Evolutionary conservation across 2,113 vertebrate species (phyloP), one percentile per base, ranked within the genome.

Genomic region (Alectura lathami): DNA sequence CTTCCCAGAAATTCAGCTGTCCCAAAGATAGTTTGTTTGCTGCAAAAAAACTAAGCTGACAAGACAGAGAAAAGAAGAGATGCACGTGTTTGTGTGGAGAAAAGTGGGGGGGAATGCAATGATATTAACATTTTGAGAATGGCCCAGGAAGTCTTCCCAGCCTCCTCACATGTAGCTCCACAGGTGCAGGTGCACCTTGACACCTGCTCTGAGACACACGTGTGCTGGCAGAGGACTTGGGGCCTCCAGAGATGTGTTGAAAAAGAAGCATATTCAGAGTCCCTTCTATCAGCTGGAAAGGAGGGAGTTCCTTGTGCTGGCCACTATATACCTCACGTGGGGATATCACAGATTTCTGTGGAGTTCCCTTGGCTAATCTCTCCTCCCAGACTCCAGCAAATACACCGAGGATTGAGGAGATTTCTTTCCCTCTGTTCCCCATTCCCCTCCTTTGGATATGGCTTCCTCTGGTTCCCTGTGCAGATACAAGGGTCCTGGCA

Each of bases 1-100:
- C 89, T 97, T 98, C 97, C 97, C 97, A 94, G 97, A 98, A 97
- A 97, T 77, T 97, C 94, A 93, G 82, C 93, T 91, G 88, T 86
- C 94, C 70, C 83, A 80, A 84, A 95, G 96, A 97, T 54, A 94
- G 88, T 96, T 97, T 98, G 96, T 97, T 97, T 98, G 96, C 92
- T 85, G 90, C 2, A 0, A 93, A 83, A 97, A 97, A 96, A 95
- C 87, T 94, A 96, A 98, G 97, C 96, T 95, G 91, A 94, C 96
- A 96, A 86, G 89, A 84, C 67, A 89, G 92, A 93, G 91, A 87
- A 85, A 70, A 84, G 94, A 87, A 85, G 74, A 84, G 94, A 86
- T 62, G 56, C 30, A 29, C 24, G 69, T 83, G 70, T 73, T 73
- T 56, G 85, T 72, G 89, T 57, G 70, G 53, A 92, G 54, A 22